Base-by-base conservation (phyloP, 2,888 invertebrate species). In the Trypoxylon attenuatum region DNA sequence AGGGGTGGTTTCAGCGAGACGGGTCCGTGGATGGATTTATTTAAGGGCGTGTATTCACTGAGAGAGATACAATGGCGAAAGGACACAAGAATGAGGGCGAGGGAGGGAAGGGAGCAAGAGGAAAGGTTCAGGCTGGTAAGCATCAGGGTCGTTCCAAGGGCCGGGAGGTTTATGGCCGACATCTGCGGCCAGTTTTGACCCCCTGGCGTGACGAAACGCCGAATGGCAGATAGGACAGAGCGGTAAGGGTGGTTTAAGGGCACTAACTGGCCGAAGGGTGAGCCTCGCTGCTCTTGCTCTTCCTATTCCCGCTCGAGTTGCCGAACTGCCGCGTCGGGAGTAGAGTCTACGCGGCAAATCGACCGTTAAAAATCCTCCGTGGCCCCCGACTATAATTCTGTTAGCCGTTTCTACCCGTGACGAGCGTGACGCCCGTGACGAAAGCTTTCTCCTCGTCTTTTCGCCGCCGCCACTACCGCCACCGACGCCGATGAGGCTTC, bases 171-270 rank as follows among this genome's bases (percentile, higher is more conserved):
- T 82, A 83, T 77, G 78, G 78, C 73, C 79, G 83, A 84, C 86
- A 86, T 86, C 85, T 85, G 85, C 83, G 86, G 86, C 78, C 83
- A 83, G 84, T 82, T 83, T 82, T 81, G 82, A 82, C 84, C 84
- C 83, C 85, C 83, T 61, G 75, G 82, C 78, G 84, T 83, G 84
- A 86, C 84, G 83, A 84, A 84, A 85, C 78, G 76, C 70, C 79
- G 79, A 81, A 80, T 50, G 65, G 55, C 58, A 64, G 66, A 66
- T 61, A 71, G 78, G 45, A 59, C 50, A 33, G 53, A 27, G 33
- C 69, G 63, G 66, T 72, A 74, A 77, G 77, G 76, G 71, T 76
- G 71, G 66, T 75, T 74, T 72, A 74, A 78, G 76, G 75, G 76
- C 64, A 60, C 76, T 80, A 80, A 80, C 80, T 80, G 80, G 76